phyloP scores from a whole-genome alignment of 2,797 vertebrate genomes.

The Ctenopoma kingsleyae region DNA sequence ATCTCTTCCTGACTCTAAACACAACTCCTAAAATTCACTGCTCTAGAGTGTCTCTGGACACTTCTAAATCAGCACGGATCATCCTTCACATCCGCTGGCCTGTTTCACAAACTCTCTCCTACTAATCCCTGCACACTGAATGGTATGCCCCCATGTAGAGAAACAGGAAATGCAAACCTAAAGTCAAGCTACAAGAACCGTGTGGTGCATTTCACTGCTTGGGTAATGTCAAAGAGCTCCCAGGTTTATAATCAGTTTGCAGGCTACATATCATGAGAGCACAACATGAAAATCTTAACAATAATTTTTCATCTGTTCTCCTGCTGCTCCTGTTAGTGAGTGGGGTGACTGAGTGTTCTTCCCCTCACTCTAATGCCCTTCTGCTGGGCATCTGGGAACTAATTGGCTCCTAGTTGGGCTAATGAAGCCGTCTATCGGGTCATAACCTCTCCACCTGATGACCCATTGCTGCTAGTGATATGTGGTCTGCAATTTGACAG shows the following conservation, averaged over 20 bases:
- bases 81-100: slow-evolving; percentile 67
- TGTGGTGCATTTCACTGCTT: slow-evolving; percentile 11
- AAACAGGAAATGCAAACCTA: slow-evolving; percentile 40
- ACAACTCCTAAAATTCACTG: slow-evolving; percentile 42
- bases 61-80: slow-evolving; percentile 75
- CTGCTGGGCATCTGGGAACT: slow-evolving; percentile 63
- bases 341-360: slow-evolving; percentile 52
- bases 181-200: slow-evolving; percentile 24
- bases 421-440: slow-evolving; percentile 72
- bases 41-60: slow-evolving; percentile 61
- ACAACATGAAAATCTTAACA: background rate
- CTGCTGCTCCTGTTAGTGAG: slow-evolving; percentile 51
- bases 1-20: slow-evolving; percentile 51
- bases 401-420: slow-evolving; percentile 67
- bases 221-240: slow-evolving; percentile 11
- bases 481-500: slow-evolving; percentile 52
- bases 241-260: slow-evolving; percentile 19
- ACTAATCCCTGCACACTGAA: slow-evolving; percentile 46
- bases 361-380: slow-evolving; percentile 43
- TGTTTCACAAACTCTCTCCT: slow-evolving; percentile 44
- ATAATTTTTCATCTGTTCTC: slow-evolving; percentile 38
- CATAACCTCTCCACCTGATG: slow-evolving; percentile 68
- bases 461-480: slow-evolving; percentile 64
- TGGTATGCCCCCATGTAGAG: slow-evolving; percentile 12
- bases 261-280: slow-evolving; percentile 7